Percentiles rank a stretch among this genome's conserved stretches.
Evolutionary conservation across 2,888 invertebrate species (phyloP).

Genomic region (Macrophya annulata): DNA sequence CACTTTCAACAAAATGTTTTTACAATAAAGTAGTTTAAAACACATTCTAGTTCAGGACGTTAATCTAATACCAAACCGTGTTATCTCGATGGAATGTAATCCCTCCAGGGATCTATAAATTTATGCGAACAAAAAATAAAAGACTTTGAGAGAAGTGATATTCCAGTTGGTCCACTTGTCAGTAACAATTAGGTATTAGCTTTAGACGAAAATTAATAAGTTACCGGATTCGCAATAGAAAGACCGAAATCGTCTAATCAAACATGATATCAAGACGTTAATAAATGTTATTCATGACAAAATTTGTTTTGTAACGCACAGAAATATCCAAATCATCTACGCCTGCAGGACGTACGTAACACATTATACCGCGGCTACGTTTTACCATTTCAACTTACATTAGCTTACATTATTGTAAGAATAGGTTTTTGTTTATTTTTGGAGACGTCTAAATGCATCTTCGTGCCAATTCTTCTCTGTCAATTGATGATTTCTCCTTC

Average conservation of each 20-base stretch:
- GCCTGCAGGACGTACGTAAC: background rate
- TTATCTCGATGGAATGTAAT: background rate
- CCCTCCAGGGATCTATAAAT: background rate
- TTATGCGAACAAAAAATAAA: background rate
- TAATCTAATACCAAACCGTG: background rate
- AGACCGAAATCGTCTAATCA: background rate
- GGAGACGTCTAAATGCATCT: constrained; percentile 63
- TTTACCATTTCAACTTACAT: background rate
- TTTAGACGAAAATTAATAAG: background rate
- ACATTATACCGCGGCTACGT: background rate
- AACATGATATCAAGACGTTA: background rate
- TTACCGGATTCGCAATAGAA: background rate
- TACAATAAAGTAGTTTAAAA: background rate
- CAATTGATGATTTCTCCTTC: constrained; percentile 63
- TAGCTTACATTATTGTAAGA: constrained; percentile 6
- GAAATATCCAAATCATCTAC: background rate
- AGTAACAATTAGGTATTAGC: background rate
- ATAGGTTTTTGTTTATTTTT: constrained; percentile 26
- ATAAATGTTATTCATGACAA: background rate
- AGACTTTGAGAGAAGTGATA: background rate
- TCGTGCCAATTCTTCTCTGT: constrained; percentile 59
- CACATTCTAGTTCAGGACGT: background rate
- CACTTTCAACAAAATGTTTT: background rate
- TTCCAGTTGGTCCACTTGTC: background rate
- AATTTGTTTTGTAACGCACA: background rate